Base-by-base conservation (phyloP, 2,797 vertebrate genomes). In the Aratinga solstitialis region DNA sequence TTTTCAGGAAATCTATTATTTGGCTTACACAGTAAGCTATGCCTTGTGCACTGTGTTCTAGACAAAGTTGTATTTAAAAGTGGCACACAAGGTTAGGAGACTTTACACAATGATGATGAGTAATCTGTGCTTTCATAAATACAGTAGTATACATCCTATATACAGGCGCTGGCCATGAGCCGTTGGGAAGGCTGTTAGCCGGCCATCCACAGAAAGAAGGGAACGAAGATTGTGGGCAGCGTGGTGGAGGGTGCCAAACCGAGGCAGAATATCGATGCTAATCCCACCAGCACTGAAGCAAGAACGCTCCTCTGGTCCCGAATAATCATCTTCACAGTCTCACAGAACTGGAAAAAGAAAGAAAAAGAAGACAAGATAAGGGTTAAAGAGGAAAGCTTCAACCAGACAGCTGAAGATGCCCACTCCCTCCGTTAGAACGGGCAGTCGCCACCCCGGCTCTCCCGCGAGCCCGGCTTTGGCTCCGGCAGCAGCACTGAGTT, bases 191-290 rank as follows among this genome's bases (percentile, higher is more conserved):
- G 78, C 73, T 59, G 76, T 98, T 96, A 99, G 68, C 99, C 98
- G 29, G 98, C 99, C 99, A 99, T 99, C 99, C 99, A 99, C 96
- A 99, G 97, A 68, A 97, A 98, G 97, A 99, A 99, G 2, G 99
- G 98, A 95, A 99, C 84, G 34, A 99, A 92, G 87, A 99, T 89
- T 1, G 98, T 98, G 5, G 97, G 97, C n/a, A 99, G 94, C 3
- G 98, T 96, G 12, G 97, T 98, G 77, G 98, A 98, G 2, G 98
- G 97, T 13, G 98, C 98, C 96, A 98, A 96, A 48, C 98, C 99
- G 36, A 98, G 96, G 89, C 96, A 99, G 71, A 98, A 50, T 94
- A 98, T 97, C 42, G 96, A 96, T 11, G 94, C 98, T 27, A 98
- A 56, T 53, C 99, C 99, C 83, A 99, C 97, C 65, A 99, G 81